Evolutionary conservation across 2,113 vertebrate genomes (phyloP), one percentile per base, ranked within the genome.

Genomic region (Formicarius rufipectus): DNA sequence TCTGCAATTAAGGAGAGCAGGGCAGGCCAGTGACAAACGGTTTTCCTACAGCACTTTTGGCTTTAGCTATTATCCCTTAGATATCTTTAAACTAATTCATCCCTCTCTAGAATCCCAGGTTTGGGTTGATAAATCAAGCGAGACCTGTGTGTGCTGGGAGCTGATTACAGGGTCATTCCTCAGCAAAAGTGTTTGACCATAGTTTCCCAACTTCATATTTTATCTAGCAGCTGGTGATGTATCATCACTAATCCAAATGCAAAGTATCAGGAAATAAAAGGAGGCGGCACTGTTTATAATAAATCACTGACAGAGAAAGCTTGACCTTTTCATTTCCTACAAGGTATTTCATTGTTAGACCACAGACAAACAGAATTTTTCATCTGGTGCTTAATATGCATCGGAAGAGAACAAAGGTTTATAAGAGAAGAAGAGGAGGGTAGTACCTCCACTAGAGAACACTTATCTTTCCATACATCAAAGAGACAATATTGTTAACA

Each of bases 141-240:
- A 96, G 97, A 97, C 95, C 96, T 84, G 71, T 84, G 84, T 68
- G 71, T 69, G 94, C 94, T 85, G 75, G 71, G 77, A 97, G 95
- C 96, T 91, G 92, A 96, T 97, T 97, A 92, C 96, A 87, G 93
- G 96, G 97, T 97, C 97, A 97, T 97, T 87, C 77, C 94, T 97
- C 94, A 97, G 81, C 78, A 93, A 81, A 95, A 92, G 91, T 93
- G 89, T 94, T 95, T 72, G 90, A 94, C 97, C 95, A 95, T 93
- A 97, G 94, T 97, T 97, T 97, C 93, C 84, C 91, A 97, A 97
- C 96, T 97, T 98, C 96, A 96, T 98, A 96, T 98, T 98, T 98
- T 97, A 97, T 95, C 75, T 90, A 95, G 84, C 89, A 96, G 97
- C 97, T 87, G 95, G 95, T 91, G 83, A 97, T 96, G 85, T 94